A percentile compares a stretch with the other conserved stretches of the same genome.
Evolutionary conservation across 2,888 invertebrate genomes (phyloP).

Genomic region (Nebria brevicollis): DNA sequence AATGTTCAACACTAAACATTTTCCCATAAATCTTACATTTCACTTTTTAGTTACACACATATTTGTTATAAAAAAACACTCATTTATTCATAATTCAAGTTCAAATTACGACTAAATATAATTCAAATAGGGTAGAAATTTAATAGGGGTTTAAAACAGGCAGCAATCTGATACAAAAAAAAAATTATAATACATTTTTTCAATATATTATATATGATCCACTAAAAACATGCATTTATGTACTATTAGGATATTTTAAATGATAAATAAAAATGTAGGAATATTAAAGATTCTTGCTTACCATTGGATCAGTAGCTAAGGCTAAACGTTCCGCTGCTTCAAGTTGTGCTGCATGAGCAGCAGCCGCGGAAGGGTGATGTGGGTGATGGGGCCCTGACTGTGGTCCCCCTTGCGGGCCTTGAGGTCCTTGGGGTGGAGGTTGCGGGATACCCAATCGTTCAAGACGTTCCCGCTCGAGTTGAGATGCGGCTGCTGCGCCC

Average conservation of each 20-base stretch:
- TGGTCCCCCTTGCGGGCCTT: slow-evolving; percentile 66
- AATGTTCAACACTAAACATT: not conserved
- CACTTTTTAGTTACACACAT: no score
- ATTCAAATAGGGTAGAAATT: no score
- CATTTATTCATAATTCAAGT: no score
- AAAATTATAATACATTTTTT: no score
- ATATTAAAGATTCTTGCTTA: slow-evolving; percentile 57
- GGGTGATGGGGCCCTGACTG: slow-evolving; percentile 69
- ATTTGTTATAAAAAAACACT: no score
- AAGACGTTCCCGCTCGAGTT: slow-evolving; percentile 87
- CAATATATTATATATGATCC: no score
- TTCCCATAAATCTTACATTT: not conserved
- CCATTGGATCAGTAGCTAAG: slow-evolving; percentile 91
- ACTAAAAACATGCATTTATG: no score
- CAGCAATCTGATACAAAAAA: no score
- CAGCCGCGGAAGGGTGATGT: slow-evolving; percentile 63
- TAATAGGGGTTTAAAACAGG: no score
- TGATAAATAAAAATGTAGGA: not conserved
- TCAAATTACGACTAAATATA: no score
- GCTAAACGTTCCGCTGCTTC: slow-evolving; percentile 83
- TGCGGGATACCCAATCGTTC: slow-evolving; percentile 83
- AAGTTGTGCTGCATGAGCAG: slow-evolving; percentile 69
- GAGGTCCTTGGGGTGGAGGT: slow-evolving; percentile 65
- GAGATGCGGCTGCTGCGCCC: slow-evolving; percentile 72
- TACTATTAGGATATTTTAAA: no score